Conservation (phyloP, 1,140 invertebrate genomes). For the Maniola jurtina region DNA sequence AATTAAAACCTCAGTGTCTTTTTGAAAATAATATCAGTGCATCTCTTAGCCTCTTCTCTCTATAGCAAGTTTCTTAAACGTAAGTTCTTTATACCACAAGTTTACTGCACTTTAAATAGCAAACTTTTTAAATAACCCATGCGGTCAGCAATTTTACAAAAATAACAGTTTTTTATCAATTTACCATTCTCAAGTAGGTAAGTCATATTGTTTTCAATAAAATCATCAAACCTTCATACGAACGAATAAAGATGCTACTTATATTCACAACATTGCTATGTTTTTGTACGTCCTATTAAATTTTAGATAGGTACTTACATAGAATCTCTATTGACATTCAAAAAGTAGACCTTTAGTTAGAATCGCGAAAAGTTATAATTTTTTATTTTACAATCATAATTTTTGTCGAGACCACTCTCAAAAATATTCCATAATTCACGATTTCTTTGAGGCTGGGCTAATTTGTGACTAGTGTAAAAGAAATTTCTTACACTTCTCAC, state of each 20-base stretch:
- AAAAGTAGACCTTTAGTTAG: not conserved
- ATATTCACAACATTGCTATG: not conserved
- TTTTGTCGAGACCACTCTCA: not conserved
- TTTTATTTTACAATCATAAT: slow-evolving; percentile 2
- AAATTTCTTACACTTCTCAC: not conserved
- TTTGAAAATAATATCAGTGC: too few species aligned
- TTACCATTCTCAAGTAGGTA: slow-evolving; percentile 2
- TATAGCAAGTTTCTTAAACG: not conserved
- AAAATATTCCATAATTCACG: not conserved
- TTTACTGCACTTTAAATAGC: not conserved
- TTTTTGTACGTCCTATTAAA: slow-evolving; percentile 22
- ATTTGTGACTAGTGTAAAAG: not conserved
- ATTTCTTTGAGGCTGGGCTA: not conserved
- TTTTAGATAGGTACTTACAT: slow-evolving; percentile 2
- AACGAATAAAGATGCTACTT: not conserved
- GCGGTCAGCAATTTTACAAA: slow-evolving; percentile 10
- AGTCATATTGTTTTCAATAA: not conserved
- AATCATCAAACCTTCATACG: not conserved
- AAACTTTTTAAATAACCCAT: slow-evolving; percentile 1
- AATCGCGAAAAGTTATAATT: not conserved
- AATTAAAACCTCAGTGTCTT: too few species aligned
- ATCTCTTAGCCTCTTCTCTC: not conserved
- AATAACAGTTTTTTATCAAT: slow-evolving; percentile 8
- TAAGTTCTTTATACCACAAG: not conserved
- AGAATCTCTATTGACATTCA: not conserved